These are phyloP conservation scores for Catajapyx aquilonaris DNA, from an alignment of 1,140 invertebrate genomes.

Conservation along the genomic window DNA sequence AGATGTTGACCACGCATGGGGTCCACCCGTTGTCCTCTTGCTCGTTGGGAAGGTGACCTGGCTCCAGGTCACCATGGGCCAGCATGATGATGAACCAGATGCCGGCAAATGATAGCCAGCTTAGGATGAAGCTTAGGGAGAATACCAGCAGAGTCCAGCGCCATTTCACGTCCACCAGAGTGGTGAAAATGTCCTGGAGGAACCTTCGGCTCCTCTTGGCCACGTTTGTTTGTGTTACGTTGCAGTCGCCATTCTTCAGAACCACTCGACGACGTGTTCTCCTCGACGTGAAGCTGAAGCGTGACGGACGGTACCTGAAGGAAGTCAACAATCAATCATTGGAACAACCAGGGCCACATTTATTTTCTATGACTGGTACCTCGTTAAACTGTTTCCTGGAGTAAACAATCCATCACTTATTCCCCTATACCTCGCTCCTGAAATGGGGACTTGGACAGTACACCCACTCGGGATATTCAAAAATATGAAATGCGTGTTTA, in stretches of 20 bases:
- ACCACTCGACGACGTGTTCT: too few relatives aligned
- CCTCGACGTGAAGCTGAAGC: too few relatives aligned
- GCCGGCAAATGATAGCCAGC: conserved; percentile 18
- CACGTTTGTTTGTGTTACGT: conserved; percentile 34
- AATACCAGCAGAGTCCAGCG: conserved; percentile 42
- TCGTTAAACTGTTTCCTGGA: too few relatives aligned
- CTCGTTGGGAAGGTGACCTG: conserved; percentile 36
- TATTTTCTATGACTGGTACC: too few relatives aligned
- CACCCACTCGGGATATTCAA: too few relatives aligned
- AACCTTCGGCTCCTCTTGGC: conserved; percentile 28
- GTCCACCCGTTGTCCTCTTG: conserved; percentile 46
- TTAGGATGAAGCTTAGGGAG: conserved; percentile 35
- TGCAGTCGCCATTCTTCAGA: conserved; percentile 40
- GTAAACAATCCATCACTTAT: too few relatives aligned
- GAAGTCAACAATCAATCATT: too few relatives aligned
- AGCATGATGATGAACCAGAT: conserved; percentile 30
- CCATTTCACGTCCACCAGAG: conserved; percentile 33
- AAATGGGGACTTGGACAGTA: too few relatives aligned
- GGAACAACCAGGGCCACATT: too few relatives aligned
- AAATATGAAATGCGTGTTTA: too few relatives aligned
- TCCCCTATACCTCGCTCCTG: too few relatives aligned
- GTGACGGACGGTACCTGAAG: too few relatives aligned
- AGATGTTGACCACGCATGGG: conserved; percentile 66
- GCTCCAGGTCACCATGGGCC: conserved; percentile 36
- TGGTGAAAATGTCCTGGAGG: conserved; percentile 28